A percentile compares a stretch with the other conserved stretches of the same genome.
Evolutionary conservation across 2,888 invertebrate genomes (phyloP).

Genomic region (Cephus nigrinus): DNA sequence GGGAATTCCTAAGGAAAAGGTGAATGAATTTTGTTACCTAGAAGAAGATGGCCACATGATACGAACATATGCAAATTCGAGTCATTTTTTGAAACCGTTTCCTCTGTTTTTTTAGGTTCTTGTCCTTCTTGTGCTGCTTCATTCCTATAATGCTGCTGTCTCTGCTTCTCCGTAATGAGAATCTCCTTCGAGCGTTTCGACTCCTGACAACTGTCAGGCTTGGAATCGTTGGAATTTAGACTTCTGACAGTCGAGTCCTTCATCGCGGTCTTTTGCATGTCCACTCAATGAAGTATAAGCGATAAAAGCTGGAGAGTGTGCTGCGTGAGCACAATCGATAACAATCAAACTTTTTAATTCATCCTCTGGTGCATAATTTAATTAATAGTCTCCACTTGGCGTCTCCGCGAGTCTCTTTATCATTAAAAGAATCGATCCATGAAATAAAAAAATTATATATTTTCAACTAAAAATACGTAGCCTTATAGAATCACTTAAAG

Average conservation of each 20-base stretch:
- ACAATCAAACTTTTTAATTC: no score
- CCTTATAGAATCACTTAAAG: no score
- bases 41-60: constrained; percentile 59
- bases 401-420: no score
- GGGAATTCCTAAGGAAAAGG: neutral
- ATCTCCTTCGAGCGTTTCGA: constrained; percentile 62
- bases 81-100: constrained; percentile 43
- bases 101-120: constrained; percentile 21
- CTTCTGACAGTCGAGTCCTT: constrained; percentile 62
- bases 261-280: constrained; percentile 42
- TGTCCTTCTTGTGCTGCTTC: constrained; percentile 15
- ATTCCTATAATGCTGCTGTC: constrained; percentile 17
- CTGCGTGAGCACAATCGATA: no score
- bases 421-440: no score
- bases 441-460: no score
- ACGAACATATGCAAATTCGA: constrained; percentile 58
- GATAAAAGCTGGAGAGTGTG: no score
- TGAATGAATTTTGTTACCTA: constrained; percentile 39
- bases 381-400: no score
- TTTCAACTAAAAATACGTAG: no score
- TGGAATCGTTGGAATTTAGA: constrained; percentile 48
- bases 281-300: neutral
- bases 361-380: no score
- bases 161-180: constrained; percentile 50
- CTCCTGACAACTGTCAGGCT: constrained; percentile 57